Base-by-base conservation (phyloP, 2,113 vertebrate genomes). In the Ardeotis arabs region DNA sequence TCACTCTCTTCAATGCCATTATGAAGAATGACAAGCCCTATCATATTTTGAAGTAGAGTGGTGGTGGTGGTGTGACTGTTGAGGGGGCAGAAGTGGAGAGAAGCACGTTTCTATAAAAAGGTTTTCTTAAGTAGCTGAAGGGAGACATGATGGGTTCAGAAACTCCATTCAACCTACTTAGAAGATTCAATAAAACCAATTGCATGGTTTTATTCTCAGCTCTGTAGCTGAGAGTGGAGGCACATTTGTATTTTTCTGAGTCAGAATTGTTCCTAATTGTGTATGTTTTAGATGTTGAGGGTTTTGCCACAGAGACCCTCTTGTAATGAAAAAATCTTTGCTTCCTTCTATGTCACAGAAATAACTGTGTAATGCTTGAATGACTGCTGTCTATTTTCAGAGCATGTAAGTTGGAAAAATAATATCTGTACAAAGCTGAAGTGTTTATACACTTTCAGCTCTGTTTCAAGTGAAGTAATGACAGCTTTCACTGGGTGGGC, bases 321-420 rank as follows among this genome's bases (percentile, higher is more conserved):
- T n/a, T 64, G 62, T 77, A 52, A 63, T 64, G 44, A 90, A 92
- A 92, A 86, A 37, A n/a, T 56, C 19, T 59, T 83, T 85, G 29
- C 67, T 73, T 69, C 49, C 24, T 78, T 70, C 31, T 78, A 2
- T 47, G 29, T 80, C 27, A 49, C 60, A 74, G 66, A 87, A 96
- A 68, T 70, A 84, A 62, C 49, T 59, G 28, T 58, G 50, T 74
- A 87, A 72, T 81, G 59, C 25, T 69, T 91, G 70, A 82, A 77
- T 86, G 91, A 24, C n/a, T 93, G 19, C 63, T 91, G 49, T 81
- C 84, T 94, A 20, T 94, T 95, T 93, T 95, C 73, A 74, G 41
- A 80, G n/a, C 28, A 10, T 67, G 0, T 75, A 78, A 56, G 19
- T 66, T 93, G 63, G 41, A 79, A 91, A 82, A 90, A 66, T 56